Evolutionary conservation across 1,140 invertebrate species (phyloP).

Genomic region (Metaphire vulgaris): DNA sequence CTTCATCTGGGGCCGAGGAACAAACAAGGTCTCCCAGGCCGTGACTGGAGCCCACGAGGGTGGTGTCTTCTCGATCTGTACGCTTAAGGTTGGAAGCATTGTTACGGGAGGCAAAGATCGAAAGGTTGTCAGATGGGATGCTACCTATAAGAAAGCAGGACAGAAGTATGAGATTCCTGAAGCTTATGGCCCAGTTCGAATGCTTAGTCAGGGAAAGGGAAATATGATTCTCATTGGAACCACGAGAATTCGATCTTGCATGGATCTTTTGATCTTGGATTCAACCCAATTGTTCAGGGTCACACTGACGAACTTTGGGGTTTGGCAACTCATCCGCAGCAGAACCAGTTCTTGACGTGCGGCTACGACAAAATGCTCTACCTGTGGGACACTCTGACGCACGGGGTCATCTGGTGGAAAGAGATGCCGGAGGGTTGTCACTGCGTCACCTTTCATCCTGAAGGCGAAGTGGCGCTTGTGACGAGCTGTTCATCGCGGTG

Average conservation of each 20-base stretch:
- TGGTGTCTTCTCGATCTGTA: conserved; percentile 76
- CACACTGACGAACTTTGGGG: conserved; percentile 88
- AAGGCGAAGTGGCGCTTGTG: conserved; percentile 70
- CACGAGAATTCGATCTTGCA: conserved; percentile 80
- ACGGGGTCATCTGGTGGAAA: conserved; percentile 81
- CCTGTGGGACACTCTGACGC: conserved; percentile 85
- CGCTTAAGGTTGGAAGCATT: conserved; percentile 73
- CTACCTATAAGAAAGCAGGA: conserved; percentile 40
- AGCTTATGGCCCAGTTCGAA: conserved; percentile 75
- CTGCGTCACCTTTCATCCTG: conserved; percentile 72
- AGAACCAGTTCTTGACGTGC: conserved; percentile 80
- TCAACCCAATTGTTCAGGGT: conserved; percentile 67
- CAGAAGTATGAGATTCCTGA: conserved; percentile 71
- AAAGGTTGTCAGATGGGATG: conserved; percentile 64
- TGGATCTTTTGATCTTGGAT: conserved; percentile 72
- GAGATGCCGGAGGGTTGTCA: conserved; percentile 82
- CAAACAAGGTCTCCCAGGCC: conserved; percentile 44
- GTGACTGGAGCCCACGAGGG: conserved; percentile 74
- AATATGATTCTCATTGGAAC: conserved; percentile 78
- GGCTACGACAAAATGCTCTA: no score
- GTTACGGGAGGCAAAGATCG: conserved; percentile 82
- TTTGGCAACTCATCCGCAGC: conserved; percentile 69
- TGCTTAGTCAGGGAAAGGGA: conserved; percentile 73
- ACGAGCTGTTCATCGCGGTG: conserved; percentile 74
- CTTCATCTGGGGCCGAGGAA: conserved; percentile 65